These are phyloP conservation scores for Patella vulgata DNA, from an alignment of 1,140 invertebrate genomes.

Conservation along the genomic window DNA sequence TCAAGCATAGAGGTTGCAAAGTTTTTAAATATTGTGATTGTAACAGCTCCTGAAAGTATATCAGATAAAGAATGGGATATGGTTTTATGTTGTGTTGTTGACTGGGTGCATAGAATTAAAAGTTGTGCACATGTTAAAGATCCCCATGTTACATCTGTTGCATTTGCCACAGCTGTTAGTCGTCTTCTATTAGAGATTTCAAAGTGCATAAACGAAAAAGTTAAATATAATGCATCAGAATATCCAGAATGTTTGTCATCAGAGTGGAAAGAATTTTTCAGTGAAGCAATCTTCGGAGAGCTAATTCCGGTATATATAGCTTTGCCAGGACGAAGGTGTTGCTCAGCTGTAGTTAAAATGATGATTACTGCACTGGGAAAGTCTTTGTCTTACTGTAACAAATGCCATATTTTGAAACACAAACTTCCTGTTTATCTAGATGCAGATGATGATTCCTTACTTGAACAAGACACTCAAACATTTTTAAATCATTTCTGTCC, in stretches of 20 bases:
- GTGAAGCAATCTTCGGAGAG: constrained; percentile 50
- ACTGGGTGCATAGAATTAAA: constrained; percentile 70
- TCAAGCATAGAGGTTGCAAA: constrained; percentile 34
- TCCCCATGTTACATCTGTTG: constrained; percentile 14
- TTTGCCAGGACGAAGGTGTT: constrained; percentile 30
- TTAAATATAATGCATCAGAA: constrained; percentile 5
- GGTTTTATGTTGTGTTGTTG: constrained; percentile 73
- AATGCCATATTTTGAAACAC: constrained; percentile 49
- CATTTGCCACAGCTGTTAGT: constrained; percentile 40
- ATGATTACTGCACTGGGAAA: constrained; percentile 35
- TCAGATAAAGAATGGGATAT: constrained; percentile 74
- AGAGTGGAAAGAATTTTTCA: constrained; percentile 68
- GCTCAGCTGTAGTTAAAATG: background rate
- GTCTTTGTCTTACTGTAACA: constrained; percentile 44
- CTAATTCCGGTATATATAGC: constrained; percentile 55
- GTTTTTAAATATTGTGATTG: constrained; percentile 33
- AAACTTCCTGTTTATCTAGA: constrained; percentile 56
- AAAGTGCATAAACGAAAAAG: constrained; percentile 19
- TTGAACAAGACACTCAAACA: constrained; percentile 60
- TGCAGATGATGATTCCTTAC: constrained; percentile 53
- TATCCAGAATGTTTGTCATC: constrained; percentile 62
- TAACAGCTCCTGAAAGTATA: constrained; percentile 17
- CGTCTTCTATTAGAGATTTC: constrained; percentile 34
- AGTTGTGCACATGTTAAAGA: background rate
- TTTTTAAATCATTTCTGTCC: constrained; percentile 63